Evolutionary conservation across 1,140 invertebrate genomes (phyloP).

Genomic region (Oscheius sp.): DNA sequence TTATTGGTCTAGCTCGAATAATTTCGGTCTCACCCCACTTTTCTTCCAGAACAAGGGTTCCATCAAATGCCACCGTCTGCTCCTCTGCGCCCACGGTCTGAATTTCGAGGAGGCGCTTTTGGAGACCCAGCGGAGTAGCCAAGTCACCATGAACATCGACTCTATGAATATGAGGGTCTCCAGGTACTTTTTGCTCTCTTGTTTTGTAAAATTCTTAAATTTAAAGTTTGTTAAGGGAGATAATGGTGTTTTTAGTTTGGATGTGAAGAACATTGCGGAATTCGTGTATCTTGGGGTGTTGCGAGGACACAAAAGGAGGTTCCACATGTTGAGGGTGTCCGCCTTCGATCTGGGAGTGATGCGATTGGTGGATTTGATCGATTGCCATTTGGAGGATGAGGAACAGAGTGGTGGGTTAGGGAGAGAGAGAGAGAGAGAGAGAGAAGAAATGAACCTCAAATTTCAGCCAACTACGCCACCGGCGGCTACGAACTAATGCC

Average conservation of each 20-base stretch:
- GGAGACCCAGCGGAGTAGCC: background rate
- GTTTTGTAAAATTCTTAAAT: too few relatives aligned
- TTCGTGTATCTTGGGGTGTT: slow-evolving; percentile 31
- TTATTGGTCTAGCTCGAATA: too few relatives aligned
- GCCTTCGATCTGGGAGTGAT: slow-evolving; percentile 26
- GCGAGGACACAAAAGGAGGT: slow-evolving; percentile 13
- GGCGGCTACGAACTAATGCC: too few relatives aligned
- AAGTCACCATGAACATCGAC: slow-evolving; percentile 37
- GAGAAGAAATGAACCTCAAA: too few relatives aligned
- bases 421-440: too few relatives aligned
- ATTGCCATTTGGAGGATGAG: background rate
- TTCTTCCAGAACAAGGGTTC: slow-evolving; percentile 13
- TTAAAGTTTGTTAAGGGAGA: background rate
- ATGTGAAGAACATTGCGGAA: slow-evolving; percentile 33
- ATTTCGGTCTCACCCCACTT: too few relatives aligned
- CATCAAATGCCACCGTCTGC: slow-evolving; percentile 28
- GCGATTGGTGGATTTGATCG: background rate
- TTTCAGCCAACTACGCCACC: too few relatives aligned
- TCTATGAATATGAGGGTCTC: slow-evolving; percentile 14
- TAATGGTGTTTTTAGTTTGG: slow-evolving; percentile 13
- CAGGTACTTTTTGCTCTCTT: slow-evolving; percentile 9
- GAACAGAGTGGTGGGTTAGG: background rate
- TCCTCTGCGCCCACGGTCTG: slow-evolving; percentile 26
- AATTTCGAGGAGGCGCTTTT: slow-evolving; percentile 24
- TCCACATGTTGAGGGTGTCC: slow-evolving; percentile 1